Percentiles rank a stretch among this genome's conserved stretches.
phyloP scores from a whole-genome alignment of 2,113 vertebrate genomes.

The Triplophysa tibetana region DNA sequence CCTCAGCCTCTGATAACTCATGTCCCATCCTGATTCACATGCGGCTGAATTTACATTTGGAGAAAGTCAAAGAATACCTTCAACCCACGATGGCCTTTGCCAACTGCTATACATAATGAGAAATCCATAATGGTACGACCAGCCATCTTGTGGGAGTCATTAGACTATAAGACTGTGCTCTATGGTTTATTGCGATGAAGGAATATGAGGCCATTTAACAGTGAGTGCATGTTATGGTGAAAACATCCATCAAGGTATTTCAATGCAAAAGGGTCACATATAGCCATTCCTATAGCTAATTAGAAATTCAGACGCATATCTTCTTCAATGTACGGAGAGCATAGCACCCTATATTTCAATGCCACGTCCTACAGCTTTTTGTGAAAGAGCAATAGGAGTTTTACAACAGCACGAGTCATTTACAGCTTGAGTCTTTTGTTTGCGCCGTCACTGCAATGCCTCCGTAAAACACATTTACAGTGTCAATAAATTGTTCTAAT shows the following conservation, averaged over 20 bases:
- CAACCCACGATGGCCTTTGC: not conserved
- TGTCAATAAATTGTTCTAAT: constrained; percentile 76
- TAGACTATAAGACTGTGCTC: constrained; percentile 6
- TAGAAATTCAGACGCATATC: not conserved
- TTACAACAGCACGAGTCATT: not conserved
- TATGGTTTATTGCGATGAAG: constrained; percentile 16
- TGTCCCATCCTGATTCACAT: not conserved
- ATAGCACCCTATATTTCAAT: not conserved
- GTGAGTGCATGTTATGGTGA: not conserved
- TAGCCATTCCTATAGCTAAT: not conserved
- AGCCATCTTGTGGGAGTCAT: constrained; percentile 14
- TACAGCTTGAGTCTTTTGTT: constrained; percentile 62
- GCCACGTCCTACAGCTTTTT: not conserved
- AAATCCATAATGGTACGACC: constrained; percentile 22
- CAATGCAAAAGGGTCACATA: not conserved
- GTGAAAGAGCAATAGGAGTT: not conserved
- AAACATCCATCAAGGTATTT: constrained; percentile 13
- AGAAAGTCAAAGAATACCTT: constrained; percentile 1
- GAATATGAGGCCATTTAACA: constrained; percentile 7
- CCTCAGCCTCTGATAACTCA: not conserved
- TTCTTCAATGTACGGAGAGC: no score
- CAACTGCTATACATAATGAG: constrained; percentile 35
- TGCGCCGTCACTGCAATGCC: constrained; percentile 64
- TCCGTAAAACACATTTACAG: constrained; percentile 72
- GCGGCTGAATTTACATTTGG: not conserved